Evolutionary conservation across 2,797 vertebrate species (phyloP).

Genomic region (Chanos chanos): DNA sequence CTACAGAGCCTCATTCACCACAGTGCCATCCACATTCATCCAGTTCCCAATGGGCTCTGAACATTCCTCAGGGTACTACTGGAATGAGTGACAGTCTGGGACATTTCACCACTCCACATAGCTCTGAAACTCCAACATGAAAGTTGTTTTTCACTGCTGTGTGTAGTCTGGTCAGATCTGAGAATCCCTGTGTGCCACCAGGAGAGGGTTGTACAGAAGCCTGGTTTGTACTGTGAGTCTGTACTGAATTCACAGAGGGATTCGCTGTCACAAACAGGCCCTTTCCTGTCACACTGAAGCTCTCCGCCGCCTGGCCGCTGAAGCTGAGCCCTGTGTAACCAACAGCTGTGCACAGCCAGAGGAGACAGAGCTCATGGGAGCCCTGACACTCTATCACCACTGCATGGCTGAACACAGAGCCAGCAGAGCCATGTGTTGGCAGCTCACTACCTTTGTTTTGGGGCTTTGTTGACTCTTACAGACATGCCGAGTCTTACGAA

Average conservation of each 20-base stretch:
- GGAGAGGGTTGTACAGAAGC: background rate
- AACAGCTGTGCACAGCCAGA: constrained; percentile 25
- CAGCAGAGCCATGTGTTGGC: background rate
- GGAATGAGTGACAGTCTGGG: background rate
- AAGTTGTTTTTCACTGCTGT: too few relatives aligned
- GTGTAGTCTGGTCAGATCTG: too few relatives aligned
- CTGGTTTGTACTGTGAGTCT: background rate
- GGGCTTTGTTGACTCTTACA: background rate
- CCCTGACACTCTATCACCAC: background rate
- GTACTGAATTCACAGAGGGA: constrained; percentile 12
- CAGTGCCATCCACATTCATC: background rate
- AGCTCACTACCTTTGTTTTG: background rate
- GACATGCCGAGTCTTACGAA: background rate
- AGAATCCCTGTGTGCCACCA: background rate
- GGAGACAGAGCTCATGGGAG: constrained; percentile 2
- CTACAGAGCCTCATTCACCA: background rate
- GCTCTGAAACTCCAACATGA: too few relatives aligned
- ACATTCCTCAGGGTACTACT: background rate
- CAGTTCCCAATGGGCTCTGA: constrained; percentile 2
- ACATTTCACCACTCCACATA: too few relatives aligned
- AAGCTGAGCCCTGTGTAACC: background rate
- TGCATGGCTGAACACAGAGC: background rate
- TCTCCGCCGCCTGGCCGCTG: constrained; percentile 9
- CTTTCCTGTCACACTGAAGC: constrained; percentile 12
- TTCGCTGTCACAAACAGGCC: constrained; percentile 3